phyloP scores from a whole-genome alignment of 2,888 invertebrate genomes.

The Lasioglossum calceatum region DNA sequence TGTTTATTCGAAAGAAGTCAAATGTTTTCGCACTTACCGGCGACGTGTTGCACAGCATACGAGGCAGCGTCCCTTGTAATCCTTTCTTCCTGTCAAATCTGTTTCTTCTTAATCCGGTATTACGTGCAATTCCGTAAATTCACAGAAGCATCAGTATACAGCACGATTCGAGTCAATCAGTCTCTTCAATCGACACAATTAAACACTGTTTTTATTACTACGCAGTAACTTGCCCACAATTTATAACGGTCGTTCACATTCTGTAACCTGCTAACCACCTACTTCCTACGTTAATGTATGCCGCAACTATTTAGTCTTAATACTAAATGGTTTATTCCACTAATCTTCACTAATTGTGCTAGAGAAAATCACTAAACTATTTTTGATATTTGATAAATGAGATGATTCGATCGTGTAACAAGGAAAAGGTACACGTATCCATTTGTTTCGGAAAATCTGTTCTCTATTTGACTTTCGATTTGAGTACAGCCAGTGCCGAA shows the following conservation, averaged over 20 bases:
- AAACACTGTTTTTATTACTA: background rate
- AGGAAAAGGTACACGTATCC: background rate
- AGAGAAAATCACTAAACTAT: background rate
- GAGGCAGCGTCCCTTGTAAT: conserved; percentile 51
- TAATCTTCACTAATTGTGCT: background rate
- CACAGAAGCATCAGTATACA: conserved; percentile 35
- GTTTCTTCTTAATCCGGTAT: conserved; percentile 34
- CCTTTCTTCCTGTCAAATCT: conserved; percentile 47
- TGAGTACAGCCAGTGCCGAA: background rate
- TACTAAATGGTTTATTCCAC: background rate
- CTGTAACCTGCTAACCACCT: background rate
- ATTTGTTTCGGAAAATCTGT: background rate
- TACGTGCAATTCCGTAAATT: conserved; percentile 48
- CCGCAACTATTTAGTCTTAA: background rate
- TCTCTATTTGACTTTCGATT: background rate
- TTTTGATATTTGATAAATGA: background rate
- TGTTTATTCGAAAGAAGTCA: background rate
- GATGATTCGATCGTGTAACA: background rate
- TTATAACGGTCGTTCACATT: background rate
- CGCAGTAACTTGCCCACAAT: background rate
- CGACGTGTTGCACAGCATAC: conserved; percentile 7
- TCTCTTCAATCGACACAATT: background rate
- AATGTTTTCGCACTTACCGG: conserved; percentile 13
- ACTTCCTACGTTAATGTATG: background rate
- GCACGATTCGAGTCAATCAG: conserved; percentile 22